phyloP scores from a whole-genome alignment of 2,797 vertebrate genomes.

The Heterohyrax brucei region DNA sequence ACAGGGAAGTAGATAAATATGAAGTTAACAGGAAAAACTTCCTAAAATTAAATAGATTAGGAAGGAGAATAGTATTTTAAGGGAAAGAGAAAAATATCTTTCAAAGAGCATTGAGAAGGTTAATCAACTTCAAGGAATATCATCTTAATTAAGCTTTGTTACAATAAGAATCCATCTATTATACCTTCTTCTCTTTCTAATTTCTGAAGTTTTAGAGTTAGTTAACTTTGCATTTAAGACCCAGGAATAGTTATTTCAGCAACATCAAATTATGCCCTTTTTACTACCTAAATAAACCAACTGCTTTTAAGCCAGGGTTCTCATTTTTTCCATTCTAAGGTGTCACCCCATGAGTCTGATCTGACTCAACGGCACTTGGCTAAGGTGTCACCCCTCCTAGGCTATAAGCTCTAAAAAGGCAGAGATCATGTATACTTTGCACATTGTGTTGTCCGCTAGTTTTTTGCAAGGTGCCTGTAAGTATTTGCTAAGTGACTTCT shows the following conservation, averaged over 20 bases:
- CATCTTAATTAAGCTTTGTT: constrained; percentile 35
- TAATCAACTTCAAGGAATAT: neutral
- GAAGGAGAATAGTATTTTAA: constrained; percentile 55
- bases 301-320: constrained; percentile 12
- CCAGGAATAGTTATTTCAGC: neutral
- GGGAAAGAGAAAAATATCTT: neutral
- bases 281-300: neutral
- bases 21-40: constrained; percentile 16
- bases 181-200: neutral
- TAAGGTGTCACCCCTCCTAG: neutral
- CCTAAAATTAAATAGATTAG: constrained; percentile 31
- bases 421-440: neutral
- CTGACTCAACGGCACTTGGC: no score
- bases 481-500: constrained; percentile 46
- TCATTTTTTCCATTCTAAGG: constrained; percentile 15
- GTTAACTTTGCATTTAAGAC: constrained; percentile 16
- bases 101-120: neutral
- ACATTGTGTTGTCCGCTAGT: neutral
- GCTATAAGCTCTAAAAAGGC: neutral
- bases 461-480: neutral
- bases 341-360: neutral
- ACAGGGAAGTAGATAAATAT: constrained; percentile 19
- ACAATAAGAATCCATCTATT: constrained; percentile 11
- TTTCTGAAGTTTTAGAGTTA: constrained; percentile 46
- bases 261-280: neutral